phyloP scores from a whole-genome alignment of 2,888 invertebrate species.

The Brachynemurus nebulosus region DNA sequence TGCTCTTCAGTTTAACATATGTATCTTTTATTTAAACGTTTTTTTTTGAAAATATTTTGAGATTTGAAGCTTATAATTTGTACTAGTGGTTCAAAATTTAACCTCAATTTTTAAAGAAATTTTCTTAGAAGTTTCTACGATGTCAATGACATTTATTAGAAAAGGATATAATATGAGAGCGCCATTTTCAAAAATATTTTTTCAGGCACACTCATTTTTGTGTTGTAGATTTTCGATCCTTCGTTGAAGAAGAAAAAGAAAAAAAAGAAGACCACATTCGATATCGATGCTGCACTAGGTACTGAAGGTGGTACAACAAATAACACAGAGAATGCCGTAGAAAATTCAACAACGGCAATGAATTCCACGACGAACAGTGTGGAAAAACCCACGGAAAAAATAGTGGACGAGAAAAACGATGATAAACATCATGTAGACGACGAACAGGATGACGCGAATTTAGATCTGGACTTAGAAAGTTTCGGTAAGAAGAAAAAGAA shows the following conservation, averaged over 20 bases:
- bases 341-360: slow-evolving; percentile 22
- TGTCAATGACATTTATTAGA: no score
- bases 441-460: slow-evolving; percentile 48
- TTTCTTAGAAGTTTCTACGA: no score
- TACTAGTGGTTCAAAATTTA: not conserved
- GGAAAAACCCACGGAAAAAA: slow-evolving; percentile 35
- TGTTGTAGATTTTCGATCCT: slow-evolving; percentile 66
- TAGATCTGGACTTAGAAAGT: slow-evolving; percentile 66
- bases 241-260: slow-evolving; percentile 83
- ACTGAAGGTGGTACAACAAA: slow-evolving; percentile 26
- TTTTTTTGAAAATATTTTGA: no score
- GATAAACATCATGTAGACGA: slow-evolving; percentile 34
- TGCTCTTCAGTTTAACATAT: no score
- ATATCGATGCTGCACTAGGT: slow-evolving; percentile 68
- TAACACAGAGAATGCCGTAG: slow-evolving; percentile 19
- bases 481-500: slow-evolving; percentile 85
- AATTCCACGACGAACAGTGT: no score
- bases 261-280: slow-evolving; percentile 91
- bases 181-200: no score
- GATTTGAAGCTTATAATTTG: no score
- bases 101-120: not conserved
- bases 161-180: no score
- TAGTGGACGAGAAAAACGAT: slow-evolving; percentile 29
- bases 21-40: no score
- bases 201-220: no score